Evolutionary conservation across 2,888 invertebrate species (phyloP).

Genomic region (Macrosiphum euphorbiae): DNA sequence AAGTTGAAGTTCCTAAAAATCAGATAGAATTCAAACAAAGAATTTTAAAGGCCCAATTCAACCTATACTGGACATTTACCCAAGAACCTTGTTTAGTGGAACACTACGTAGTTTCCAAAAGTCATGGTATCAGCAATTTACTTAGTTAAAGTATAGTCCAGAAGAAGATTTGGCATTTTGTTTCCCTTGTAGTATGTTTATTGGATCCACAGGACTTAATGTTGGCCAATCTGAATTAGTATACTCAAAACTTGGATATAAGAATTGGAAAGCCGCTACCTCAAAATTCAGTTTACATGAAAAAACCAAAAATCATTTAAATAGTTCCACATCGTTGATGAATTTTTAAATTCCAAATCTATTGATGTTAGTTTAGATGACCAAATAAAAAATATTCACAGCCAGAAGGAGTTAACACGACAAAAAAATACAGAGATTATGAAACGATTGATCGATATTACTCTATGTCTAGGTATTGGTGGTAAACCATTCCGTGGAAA

Average conservation of each 20-base stretch:
- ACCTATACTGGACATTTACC: neutral
- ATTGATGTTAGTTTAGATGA: neutral
- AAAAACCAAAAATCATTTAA: too few relatives aligned
- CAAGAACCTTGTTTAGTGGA: neutral
- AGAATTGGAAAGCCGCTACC: too few relatives aligned
- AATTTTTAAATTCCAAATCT: too few relatives aligned
- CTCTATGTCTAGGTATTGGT: neutral
- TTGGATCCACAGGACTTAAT: too few relatives aligned
- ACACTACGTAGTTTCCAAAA: neutral
- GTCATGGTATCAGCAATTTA: neutral
- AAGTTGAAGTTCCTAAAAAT: slow-evolving; percentile 7
- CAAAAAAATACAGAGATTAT: slow-evolving; percentile 6
- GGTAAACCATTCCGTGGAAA: neutral
- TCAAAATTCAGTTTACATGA: too few relatives aligned
- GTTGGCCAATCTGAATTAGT: too few relatives aligned
- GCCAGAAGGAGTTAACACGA: slow-evolving; percentile 6
- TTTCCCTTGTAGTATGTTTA: too few relatives aligned
- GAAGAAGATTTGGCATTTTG: neutral
- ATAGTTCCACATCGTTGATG: too few relatives aligned
- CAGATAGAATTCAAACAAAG: slow-evolving; percentile 9
- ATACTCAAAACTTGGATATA: too few relatives aligned
- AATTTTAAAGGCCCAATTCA: neutral
- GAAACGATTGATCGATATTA: neutral
- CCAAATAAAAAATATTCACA: neutral
- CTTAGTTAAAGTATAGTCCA: slow-evolving; percentile 2